Percentiles rank a stretch among this genome's conserved stretches.
phyloP scores from a whole-genome alignment of 1,140 invertebrate genomes.

The Dolichoris vasculosae region DNA sequence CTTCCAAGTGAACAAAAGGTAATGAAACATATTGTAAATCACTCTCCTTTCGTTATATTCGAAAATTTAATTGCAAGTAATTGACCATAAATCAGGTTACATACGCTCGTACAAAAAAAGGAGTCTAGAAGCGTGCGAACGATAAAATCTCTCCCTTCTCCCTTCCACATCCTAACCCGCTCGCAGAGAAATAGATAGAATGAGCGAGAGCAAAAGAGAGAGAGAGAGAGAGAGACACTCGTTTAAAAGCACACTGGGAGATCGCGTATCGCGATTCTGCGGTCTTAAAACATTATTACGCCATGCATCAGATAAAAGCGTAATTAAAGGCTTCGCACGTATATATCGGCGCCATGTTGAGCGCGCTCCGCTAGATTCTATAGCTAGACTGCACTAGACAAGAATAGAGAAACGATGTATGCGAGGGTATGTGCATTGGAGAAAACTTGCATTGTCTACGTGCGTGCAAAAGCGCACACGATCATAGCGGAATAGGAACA shows the following conservation, averaged over 20 bases:
- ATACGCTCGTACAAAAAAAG: slow-evolving; percentile 32
- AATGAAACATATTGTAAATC: slow-evolving; percentile 29
- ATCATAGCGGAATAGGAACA: background rate
- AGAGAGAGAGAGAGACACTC: slow-evolving; percentile 45
- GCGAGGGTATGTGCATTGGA: background rate
- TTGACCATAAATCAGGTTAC: slow-evolving; percentile 47
- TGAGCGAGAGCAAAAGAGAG: slow-evolving; percentile 30
- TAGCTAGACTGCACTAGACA: background rate
- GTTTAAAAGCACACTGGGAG: slow-evolving; percentile 40
- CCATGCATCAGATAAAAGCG: slow-evolving; percentile 65
- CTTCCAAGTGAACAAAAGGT: background rate
- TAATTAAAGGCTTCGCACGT: slow-evolving; percentile 65
- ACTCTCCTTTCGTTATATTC: slow-evolving; percentile 27
- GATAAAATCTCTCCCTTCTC: slow-evolving; percentile 38
- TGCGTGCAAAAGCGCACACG: background rate
- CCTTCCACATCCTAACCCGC: background rate
- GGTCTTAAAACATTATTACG: slow-evolving; percentile 63
- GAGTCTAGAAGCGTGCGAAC: slow-evolving; percentile 39
- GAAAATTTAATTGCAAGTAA: slow-evolving; percentile 53
- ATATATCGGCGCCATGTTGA: slow-evolving; percentile 52
- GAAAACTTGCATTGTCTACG: background rate
- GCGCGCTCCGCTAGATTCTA: slow-evolving; percentile 3
- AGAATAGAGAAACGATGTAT: background rate
- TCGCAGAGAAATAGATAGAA: slow-evolving; percentile 10
- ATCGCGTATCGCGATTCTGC: slow-evolving; percentile 50